phyloP scores from a whole-genome alignment of 2,797 vertebrate genomes.

The Tragopan temminckii region DNA sequence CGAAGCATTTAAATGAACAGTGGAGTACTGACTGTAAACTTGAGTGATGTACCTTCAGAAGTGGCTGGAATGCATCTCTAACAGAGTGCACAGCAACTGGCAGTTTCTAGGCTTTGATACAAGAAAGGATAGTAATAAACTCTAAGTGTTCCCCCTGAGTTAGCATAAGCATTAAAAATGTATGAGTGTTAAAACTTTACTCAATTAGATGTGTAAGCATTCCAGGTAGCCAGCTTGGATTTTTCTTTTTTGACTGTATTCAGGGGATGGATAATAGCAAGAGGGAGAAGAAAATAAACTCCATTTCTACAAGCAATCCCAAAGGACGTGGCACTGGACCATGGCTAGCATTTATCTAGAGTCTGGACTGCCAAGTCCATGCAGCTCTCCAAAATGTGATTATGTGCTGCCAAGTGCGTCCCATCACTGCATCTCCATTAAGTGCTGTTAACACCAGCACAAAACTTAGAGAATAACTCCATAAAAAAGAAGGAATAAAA shows the following conservation, averaged over 20 bases:
- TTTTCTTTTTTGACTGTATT: background rate
- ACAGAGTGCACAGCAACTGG: background rate
- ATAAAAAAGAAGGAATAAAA: background rate
- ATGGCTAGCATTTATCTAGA: background rate
- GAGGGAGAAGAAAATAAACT: background rate
- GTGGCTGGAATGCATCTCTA: background rate
- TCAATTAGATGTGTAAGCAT: background rate
- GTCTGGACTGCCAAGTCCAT: background rate
- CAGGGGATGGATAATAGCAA: background rate
- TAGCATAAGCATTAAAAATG: slow-evolving; percentile 40
- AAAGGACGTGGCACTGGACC: slow-evolving; percentile 1
- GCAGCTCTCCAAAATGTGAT: slow-evolving; percentile 7
- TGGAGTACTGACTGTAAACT: background rate
- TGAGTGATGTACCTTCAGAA: background rate
- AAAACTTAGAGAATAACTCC: background rate
- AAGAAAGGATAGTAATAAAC: slow-evolving; percentile 34
- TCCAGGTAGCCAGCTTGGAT: background rate
- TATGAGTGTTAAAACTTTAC: background rate
- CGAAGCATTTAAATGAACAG: background rate
- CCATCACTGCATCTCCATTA: background rate
- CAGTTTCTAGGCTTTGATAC: slow-evolving; percentile 11
- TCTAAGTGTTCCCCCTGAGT: slow-evolving; percentile 13
- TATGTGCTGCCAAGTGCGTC: background rate
- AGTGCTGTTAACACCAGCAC: background rate
- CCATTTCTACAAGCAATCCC: background rate